These are phyloP conservation scores for Verasper variegatus DNA, from an alignment of 2,113 vertebrate genomes.

Conservation along the genomic window DNA sequence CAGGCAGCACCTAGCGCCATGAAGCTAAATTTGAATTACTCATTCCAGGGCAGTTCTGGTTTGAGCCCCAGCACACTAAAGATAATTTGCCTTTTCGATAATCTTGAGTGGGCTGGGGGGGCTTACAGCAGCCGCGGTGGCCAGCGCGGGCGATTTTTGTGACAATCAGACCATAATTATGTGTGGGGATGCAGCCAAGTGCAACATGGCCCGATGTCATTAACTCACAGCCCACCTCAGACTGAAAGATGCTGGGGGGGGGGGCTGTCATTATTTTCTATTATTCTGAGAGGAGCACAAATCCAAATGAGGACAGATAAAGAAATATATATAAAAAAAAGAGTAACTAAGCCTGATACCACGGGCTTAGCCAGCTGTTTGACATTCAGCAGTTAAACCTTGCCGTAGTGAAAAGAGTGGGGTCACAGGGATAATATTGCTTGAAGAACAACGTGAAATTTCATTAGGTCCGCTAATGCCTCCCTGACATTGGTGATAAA, in stretches of 20 bases:
- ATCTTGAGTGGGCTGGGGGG: constrained; percentile 39
- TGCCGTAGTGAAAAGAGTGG: constrained; percentile 61
- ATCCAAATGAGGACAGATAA: constrained; percentile 67
- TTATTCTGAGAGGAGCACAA: constrained; percentile 76
- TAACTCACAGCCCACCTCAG: constrained; percentile 76
- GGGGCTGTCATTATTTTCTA: constrained; percentile 79
- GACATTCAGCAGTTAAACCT: constrained; percentile 73
- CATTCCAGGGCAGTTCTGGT: constrained; percentile 75
- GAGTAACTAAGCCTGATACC: constrained; percentile 55
- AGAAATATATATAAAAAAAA: constrained; percentile 18
- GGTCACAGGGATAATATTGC: constrained; percentile 72
- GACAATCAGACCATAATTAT: constrained; percentile 83
- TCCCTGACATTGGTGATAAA: constrained; percentile 78
- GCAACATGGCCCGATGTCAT: constrained; percentile 76
- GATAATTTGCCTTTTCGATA: constrained; percentile 74
- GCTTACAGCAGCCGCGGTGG: constrained; percentile 46
- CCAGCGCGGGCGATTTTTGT: constrained; percentile 64
- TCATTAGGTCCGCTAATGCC: constrained; percentile 79
- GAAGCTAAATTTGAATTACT: constrained; percentile 80
- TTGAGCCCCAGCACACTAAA: constrained; percentile 60
- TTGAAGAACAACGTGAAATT: constrained; percentile 76
- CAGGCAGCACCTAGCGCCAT: constrained; percentile 76
- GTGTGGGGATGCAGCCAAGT: constrained; percentile 75
- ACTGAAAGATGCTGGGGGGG: constrained; percentile 58
- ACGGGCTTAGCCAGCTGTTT: constrained; percentile 68